phyloP scores from a whole-genome alignment of 2,797 vertebrate species.

The Anolis apletophallus region DNA sequence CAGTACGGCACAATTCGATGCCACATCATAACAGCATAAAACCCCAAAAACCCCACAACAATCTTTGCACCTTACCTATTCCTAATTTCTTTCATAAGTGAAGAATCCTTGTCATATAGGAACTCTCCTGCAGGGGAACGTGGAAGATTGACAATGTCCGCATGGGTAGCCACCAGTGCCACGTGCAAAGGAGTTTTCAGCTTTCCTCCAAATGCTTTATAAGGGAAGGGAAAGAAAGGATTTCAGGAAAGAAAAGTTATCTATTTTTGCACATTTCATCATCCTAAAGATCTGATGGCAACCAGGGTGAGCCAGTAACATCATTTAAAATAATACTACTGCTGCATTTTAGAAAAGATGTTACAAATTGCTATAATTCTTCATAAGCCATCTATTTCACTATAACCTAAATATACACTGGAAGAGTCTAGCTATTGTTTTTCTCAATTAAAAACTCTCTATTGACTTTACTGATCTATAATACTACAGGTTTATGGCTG shows the following conservation, averaged over 20 bases:
- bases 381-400: constrained; percentile 23
- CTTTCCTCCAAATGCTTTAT: constrained; percentile 90
- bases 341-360: constrained; percentile 3
- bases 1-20: too few species aligned
- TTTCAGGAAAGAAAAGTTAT: background rate
- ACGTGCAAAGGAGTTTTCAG: constrained; percentile 88
- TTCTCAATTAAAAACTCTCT: background rate
- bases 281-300: background rate
- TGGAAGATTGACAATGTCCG: constrained; percentile 93
- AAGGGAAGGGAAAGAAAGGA: constrained; percentile 18
- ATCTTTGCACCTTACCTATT: constrained; percentile 86
- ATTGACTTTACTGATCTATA: constrained; percentile 15
- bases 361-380: background rate
- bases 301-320: background rate
- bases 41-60: too few species aligned
- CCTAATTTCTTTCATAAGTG: constrained; percentile 90
- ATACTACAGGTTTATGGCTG: constrained; percentile 15
- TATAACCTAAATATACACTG: background rate
- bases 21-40: too few species aligned
- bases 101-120: constrained; percentile 90
- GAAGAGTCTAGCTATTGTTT: background rate
- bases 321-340: background rate
- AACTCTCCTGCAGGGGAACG: constrained; percentile 92
- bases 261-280: background rate
- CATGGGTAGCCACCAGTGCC: constrained; percentile 93